Base-by-base conservation (phyloP, 2,113 vertebrate species). In the Quiscalus mexicanus region DNA sequence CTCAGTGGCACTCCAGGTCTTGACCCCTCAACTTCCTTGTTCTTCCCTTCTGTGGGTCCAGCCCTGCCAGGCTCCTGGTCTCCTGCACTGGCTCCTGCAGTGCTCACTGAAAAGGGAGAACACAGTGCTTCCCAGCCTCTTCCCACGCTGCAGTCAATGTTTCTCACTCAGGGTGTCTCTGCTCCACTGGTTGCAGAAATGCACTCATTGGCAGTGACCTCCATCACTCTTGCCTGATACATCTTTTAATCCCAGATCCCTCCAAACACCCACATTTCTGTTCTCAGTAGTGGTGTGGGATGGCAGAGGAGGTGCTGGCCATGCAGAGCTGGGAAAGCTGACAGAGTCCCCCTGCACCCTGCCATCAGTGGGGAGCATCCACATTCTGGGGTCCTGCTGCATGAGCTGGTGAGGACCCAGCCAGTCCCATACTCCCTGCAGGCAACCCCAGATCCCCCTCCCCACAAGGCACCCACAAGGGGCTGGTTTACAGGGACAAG, bases 111-210 rank as follows among this genome's bases (percentile, higher is more conserved):
- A 24, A 2, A 1, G 50, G 49, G 24, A 87, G 33, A 63, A 8
- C 22, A 12, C 0, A 0, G 56, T 8, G 11, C 23, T 50, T 75
- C 68, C 55, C 12, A 6, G 1, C 5, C 19, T 5, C 50, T 41
- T 84, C 25, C 60, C 49, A 28, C 0, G 0, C 39, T 14, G 3
- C 59, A 70, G n/a, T 52, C 76, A 15, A 4, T 5, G 2, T 42
- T 93, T 82, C 58, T 53, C 62, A 13, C 75, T 68, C 56, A 33
- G 2, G 2, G 65, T 22, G 0, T 60, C 62, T 68, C 83, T 4
- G 28, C 63, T 84, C 59, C 71, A 28, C 71, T 21, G 37, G 41
- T 19, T 69, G 76, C 59, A 39, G 71, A 73, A 85, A 65, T 0
- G 1, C 4, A 3, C 37, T 58, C 20, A 21, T 14, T 31, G 41